A percentile compares a stretch with the other conserved stretches of the same genome.
These are phyloP conservation scores for Tichodroma muraria DNA, from an alignment of 2,113 vertebrate genomes.

Conservation along the genomic window DNA sequence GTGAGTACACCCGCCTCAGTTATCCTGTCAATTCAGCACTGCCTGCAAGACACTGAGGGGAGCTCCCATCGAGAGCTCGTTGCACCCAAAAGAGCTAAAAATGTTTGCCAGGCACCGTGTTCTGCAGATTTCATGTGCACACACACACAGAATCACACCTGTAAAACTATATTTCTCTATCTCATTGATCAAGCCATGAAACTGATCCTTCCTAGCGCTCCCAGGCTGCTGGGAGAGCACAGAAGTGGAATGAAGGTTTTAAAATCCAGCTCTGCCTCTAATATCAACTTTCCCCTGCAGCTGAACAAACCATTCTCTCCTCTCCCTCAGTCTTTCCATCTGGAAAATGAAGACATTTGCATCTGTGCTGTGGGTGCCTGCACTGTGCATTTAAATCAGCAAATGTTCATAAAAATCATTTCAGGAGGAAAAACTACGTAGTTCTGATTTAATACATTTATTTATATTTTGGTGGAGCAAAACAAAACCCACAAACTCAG, in stretches of 20 bases:
- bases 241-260: background rate
- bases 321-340: conserved; percentile 22
- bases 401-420: background rate
- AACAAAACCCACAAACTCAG: background rate
- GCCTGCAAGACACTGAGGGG: background rate
- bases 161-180: background rate
- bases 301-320: background rate
- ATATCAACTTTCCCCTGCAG: background rate
- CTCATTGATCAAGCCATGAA: background rate
- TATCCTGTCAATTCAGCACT: background rate
- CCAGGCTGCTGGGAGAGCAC: background rate
- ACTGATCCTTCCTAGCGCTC: background rate
- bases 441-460: background rate
- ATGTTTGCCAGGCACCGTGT: rapidly evolving
- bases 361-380: background rate
- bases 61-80: background rate
- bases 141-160: background rate
- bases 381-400: background rate
- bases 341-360: conserved; percentile 17
- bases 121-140: background rate
- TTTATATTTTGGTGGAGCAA: background rate
- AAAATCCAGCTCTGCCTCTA: background rate
- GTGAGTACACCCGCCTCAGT: background rate
- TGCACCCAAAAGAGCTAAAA: background rate
- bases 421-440: background rate